Evolutionary conservation across 2,888 invertebrate genomes (phyloP).

Genomic region (Priocnemis perturbator): DNA sequence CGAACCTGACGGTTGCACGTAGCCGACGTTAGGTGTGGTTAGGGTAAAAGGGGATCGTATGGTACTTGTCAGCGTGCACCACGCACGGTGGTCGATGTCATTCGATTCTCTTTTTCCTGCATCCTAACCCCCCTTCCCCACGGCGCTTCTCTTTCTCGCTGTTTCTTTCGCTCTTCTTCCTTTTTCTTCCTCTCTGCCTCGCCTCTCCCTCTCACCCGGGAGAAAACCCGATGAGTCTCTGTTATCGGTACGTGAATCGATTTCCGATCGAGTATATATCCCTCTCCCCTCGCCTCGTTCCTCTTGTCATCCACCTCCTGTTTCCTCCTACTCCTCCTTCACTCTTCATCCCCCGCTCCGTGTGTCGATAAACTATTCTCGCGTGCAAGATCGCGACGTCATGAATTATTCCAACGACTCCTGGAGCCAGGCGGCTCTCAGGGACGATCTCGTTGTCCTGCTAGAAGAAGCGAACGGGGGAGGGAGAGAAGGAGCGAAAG

Average conservation of each 20-base stretch:
- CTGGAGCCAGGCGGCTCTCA: slow-evolving; percentile 48
- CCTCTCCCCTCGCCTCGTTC: slow-evolving; percentile 1
- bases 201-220: slow-evolving; percentile 33
- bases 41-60: slow-evolving; percentile 33
- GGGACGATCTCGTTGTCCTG: slow-evolving; percentile 54
- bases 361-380: slow-evolving; percentile 54
- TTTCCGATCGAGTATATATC: slow-evolving; percentile 53
- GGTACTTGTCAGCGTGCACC: slow-evolving; percentile 33
- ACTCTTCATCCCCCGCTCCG: slow-evolving; percentile 11
- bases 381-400: slow-evolving; percentile 60
- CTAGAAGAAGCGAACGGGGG: slow-evolving; percentile 26
- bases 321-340: background rate
- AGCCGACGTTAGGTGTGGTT: slow-evolving; percentile 43
- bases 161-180: slow-evolving; percentile 8
- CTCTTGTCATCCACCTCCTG: slow-evolving; percentile 8
- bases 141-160: slow-evolving; percentile 11
- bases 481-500: slow-evolving; percentile 16
- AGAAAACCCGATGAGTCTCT: slow-evolving; percentile 42
- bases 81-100: slow-evolving; percentile 48
- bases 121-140: slow-evolving; percentile 11
- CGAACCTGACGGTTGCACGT: slow-evolving; percentile 25
- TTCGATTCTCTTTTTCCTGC: slow-evolving; percentile 22
- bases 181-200: slow-evolving; percentile 4
- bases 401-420: slow-evolving; percentile 66
- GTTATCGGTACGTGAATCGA: slow-evolving; percentile 63